These are phyloP conservation scores for Bilobella aurantiaca DNA, from an alignment of 1,140 invertebrate genomes.

Conservation along the genomic window DNA sequence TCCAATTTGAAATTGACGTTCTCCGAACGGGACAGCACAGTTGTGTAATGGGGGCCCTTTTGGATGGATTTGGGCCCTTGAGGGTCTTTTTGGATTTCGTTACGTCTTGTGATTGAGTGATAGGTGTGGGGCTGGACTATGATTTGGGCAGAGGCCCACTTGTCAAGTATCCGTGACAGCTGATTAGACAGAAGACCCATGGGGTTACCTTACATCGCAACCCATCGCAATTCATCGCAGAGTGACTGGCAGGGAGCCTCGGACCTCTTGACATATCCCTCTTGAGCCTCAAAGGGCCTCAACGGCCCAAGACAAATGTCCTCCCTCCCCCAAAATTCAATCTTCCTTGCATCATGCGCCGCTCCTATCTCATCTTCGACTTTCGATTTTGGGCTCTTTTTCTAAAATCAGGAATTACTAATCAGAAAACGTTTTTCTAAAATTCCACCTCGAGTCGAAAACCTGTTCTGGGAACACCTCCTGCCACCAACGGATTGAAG, in stretches of 20 bases:
- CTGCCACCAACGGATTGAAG: not conserved
- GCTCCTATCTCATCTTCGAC: no score
- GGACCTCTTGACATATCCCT: constrained; percentile 31
- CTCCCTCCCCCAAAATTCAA: not conserved
- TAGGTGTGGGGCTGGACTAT: not conserved
- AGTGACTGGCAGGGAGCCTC: constrained; percentile 35
- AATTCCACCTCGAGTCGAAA: not conserved
- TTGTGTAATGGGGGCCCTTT: no score
- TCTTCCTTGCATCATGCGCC: no score
- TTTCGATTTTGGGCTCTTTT: not conserved
- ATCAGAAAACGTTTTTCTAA: not conserved
- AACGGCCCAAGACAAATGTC: not conserved
- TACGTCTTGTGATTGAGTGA: not conserved
- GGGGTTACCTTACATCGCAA: no score
- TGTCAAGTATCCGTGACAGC: constrained; percentile 35
- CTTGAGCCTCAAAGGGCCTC: constrained; percentile 19
- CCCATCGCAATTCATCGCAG: no score
- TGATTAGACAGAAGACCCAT: constrained; percentile 36
- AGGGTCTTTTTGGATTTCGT: no score
- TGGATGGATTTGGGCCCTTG: no score
- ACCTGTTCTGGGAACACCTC: not conserved
- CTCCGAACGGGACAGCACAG: no score
- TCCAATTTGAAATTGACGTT: no score
- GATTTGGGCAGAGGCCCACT: constrained; percentile 22
- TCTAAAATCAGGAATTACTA: not conserved